These are phyloP conservation scores for Reticulitermes lucifugus DNA, from an alignment of 2,888 invertebrate species.

Conservation along the genomic window DNA sequence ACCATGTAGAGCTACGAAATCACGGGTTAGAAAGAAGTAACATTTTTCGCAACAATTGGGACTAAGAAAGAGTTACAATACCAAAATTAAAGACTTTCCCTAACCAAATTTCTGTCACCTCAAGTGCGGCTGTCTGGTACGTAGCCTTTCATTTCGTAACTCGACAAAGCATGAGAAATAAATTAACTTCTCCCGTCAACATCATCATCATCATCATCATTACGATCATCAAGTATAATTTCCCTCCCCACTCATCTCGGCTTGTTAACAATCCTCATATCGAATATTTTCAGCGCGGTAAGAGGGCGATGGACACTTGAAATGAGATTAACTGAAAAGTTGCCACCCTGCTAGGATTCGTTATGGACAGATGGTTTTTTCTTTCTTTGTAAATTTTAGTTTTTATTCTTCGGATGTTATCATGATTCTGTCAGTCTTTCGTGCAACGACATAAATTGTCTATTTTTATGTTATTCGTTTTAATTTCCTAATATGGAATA, in stretches of 20 bases:
- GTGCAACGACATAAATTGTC: neutral
- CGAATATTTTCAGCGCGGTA: neutral
- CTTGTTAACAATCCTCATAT: neutral
- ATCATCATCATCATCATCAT: neutral
- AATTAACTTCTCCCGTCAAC: neutral
- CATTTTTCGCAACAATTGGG: neutral
- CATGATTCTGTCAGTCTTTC: neutral
- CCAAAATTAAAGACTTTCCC: neutral
- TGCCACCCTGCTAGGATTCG: neutral
- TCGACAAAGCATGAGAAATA: neutral
- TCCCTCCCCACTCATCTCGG: neutral
- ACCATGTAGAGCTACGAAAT: too few species aligned
- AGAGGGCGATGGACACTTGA: neutral
- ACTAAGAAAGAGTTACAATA: neutral
- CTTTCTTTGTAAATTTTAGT: neutral
- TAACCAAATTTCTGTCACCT: neutral
- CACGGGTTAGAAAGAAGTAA: neutral
- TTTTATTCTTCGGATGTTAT: neutral
- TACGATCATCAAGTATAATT: neutral
- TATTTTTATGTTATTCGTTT: too few species aligned
- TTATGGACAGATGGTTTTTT: neutral
- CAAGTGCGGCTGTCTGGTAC: neutral
- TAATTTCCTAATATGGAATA: too few species aligned
- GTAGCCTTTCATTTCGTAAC: neutral
- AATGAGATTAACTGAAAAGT: slow-evolving; percentile 12